Evolutionary conservation across 2,797 vertebrate genomes (phyloP).

Genomic region (Parambassis ranga): DNA sequence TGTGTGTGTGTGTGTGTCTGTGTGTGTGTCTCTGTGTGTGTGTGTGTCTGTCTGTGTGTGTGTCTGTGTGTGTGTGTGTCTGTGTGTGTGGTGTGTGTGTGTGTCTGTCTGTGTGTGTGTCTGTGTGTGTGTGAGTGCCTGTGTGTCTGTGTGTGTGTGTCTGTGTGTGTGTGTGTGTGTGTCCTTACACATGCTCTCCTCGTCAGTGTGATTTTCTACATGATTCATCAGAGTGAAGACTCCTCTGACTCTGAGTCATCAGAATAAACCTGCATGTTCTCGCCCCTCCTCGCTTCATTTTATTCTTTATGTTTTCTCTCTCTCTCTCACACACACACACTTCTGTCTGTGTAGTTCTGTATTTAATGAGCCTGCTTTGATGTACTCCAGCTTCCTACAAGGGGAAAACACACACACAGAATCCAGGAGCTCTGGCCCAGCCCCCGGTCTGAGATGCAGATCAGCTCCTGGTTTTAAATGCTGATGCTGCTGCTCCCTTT

Average conservation of each 20-base stretch:
- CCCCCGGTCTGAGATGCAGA: constrained; percentile 14
- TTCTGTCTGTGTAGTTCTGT: constrained; percentile 27
- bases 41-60: too few species aligned
- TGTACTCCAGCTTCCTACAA: constrained; percentile 28
- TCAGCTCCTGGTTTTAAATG: constrained; percentile 20
- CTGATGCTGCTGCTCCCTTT: constrained; percentile 1
- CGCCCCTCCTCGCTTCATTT: background rate
- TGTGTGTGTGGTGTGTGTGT: too few species aligned
- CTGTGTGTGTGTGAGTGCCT: too few species aligned
- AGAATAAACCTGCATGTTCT: constrained; percentile 25
- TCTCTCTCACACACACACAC: background rate
- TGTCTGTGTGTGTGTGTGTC: too few species aligned
- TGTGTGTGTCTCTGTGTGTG: too few species aligned
- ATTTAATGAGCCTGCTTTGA: constrained; percentile 51
- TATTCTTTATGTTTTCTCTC: constrained; percentile 1
- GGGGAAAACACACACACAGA: background rate
- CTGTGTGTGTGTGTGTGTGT: background rate
- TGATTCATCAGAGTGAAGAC: constrained; percentile 43
- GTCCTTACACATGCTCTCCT: constrained; percentile 5
- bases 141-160: too few species aligned
- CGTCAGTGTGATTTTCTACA: constrained; percentile 31
- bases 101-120: too few species aligned
- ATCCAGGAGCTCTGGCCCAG: background rate
- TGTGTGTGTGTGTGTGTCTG: too few species aligned
- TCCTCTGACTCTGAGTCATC: constrained; percentile 57